A percentile compares a stretch with the other conserved stretches of the same genome.
Evolutionary conservation across 2,888 invertebrate species (phyloP).

Genomic region (Latrodectus elegans): DNA sequence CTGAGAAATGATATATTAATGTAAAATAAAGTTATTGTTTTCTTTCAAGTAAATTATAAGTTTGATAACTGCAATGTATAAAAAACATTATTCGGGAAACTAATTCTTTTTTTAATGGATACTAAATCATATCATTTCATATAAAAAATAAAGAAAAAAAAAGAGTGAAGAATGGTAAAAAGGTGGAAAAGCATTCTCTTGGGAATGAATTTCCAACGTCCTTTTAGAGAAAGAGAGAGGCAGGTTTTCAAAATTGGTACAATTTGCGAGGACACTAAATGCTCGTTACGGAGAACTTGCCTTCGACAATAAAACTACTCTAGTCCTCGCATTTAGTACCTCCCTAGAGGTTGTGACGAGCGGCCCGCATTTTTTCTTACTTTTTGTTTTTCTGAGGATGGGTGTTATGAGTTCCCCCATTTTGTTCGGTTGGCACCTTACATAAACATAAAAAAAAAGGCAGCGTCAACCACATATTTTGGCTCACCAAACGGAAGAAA

Average conservation of each 20-base stretch:
- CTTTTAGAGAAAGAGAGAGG: slow-evolving; percentile 23
- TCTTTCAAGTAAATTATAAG: too few species aligned
- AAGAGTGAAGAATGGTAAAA: background rate
- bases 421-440: slow-evolving; percentile 41
- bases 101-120: too few species aligned
- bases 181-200: slow-evolving; percentile 9
- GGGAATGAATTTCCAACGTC: slow-evolving; percentile 60
- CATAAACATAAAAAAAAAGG: slow-evolving; percentile 18
- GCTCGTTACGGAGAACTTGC: slow-evolving; percentile 65
- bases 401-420: slow-evolving; percentile 54
- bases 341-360: slow-evolving; percentile 47
- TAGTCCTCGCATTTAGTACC: slow-evolving; percentile 54
- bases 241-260: slow-evolving; percentile 67
- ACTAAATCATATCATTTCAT: too few species aligned
- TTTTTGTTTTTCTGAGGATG: slow-evolving; percentile 3
- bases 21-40: too few species aligned
- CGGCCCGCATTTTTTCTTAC: slow-evolving; percentile 4
- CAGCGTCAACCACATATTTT: slow-evolving; percentile 10
- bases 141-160: slow-evolving; percentile 9
- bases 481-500: too few species aligned
- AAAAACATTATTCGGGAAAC: too few species aligned
- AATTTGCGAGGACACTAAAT: slow-evolving; percentile 67
- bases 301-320: slow-evolving; percentile 64
- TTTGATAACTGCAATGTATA: too few species aligned
- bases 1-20: too few species aligned